Evolutionary conservation across 2,888 invertebrate species (phyloP).

Genomic region (Liopterus haemorrhoidalis): DNA sequence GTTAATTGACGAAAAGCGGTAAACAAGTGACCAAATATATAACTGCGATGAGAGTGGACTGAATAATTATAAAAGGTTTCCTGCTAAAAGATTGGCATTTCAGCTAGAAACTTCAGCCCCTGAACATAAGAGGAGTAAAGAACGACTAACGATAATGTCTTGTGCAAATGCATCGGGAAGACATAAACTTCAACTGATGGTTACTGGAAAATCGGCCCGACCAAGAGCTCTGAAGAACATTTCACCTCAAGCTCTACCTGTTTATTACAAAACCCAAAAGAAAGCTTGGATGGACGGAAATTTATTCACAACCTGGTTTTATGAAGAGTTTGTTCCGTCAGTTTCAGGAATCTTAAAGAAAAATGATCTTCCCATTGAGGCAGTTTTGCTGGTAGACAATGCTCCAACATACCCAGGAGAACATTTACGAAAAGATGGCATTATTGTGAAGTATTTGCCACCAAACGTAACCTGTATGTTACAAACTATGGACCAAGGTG

Average conservation of each 20-base stretch:
- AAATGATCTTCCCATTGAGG: too few relatives aligned
- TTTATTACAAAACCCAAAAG: too few relatives aligned
- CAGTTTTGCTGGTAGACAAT: constrained; percentile 19
- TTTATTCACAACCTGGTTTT: too few relatives aligned
- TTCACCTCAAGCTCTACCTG: too few relatives aligned
- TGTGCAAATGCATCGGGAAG: too few relatives aligned
- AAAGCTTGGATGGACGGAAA: too few relatives aligned
- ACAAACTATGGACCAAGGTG: too few relatives aligned
- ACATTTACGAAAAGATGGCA: too few relatives aligned
- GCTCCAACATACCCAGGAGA: constrained; percentile 13
- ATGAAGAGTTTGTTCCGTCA: constrained; percentile 12
- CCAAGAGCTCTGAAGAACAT: constrained; percentile 29
- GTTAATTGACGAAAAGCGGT: constrained; percentile 28
- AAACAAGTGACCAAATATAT: constrained; percentile 29
- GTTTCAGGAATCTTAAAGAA: constrained; percentile 9
- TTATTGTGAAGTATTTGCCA: constrained; percentile 9
- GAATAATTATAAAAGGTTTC: constrained; percentile 31
- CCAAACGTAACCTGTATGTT: constrained; percentile 8
- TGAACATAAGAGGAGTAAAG: constrained; percentile 29
- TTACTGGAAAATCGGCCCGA: constrained; percentile 28
- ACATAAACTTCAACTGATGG: too few relatives aligned
- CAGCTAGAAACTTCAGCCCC: constrained; percentile 24
- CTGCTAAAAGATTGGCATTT: constrained; percentile 27
- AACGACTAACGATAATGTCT: constrained; percentile 28
- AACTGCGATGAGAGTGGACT: too few relatives aligned